Percentiles rank a stretch among this genome's conserved stretches.
These are phyloP conservation scores for Apantesis nais DNA, from an alignment of 2,888 invertebrate genomes.

Conservation along the genomic window DNA sequence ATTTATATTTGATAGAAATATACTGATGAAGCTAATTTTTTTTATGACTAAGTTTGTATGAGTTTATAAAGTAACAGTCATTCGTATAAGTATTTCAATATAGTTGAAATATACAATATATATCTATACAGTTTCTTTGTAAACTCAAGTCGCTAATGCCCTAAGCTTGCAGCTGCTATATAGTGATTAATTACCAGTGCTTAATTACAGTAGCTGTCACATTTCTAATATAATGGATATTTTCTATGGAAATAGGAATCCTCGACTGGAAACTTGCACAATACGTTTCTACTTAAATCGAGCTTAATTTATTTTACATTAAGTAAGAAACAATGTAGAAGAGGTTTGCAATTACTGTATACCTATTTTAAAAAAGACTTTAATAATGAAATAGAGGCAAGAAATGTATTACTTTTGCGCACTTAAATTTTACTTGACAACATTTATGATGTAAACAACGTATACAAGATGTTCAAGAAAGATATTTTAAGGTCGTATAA, in stretches of 20 bases:
- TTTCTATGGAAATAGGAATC: slow-evolving; percentile 5
- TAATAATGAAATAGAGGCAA: not conserved
- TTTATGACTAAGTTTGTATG: too few relatives aligned
- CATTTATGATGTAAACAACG: not conserved
- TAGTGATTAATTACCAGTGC: slow-evolving; percentile 41
- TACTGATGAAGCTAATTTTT: too few relatives aligned
- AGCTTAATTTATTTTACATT: slow-evolving; percentile 1
- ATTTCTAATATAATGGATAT: slow-evolving; percentile 19
- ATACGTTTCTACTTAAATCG: slow-evolving; percentile 2
- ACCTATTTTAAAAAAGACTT: not conserved
- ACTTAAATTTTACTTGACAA: not conserved
- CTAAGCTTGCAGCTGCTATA: slow-evolving; percentile 17
- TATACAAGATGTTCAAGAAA: not conserved
- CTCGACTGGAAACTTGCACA: slow-evolving; percentile 1
- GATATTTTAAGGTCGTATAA: not conserved
- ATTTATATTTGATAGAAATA: too few relatives aligned
- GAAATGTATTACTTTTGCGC: not conserved
- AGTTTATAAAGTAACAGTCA: not conserved
- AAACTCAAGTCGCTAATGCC: slow-evolving; percentile 33
- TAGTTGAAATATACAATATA: slow-evolving; percentile 19
- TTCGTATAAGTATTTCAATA: slow-evolving; percentile 12
- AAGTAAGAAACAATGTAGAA: not conserved
- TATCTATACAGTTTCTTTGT: not conserved
- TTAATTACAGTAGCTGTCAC: slow-evolving; percentile 36
- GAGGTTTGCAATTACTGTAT: not conserved